Evolutionary conservation across 2,888 invertebrate genomes (phyloP).

Genomic region (Adelognathus sp.): DNA sequence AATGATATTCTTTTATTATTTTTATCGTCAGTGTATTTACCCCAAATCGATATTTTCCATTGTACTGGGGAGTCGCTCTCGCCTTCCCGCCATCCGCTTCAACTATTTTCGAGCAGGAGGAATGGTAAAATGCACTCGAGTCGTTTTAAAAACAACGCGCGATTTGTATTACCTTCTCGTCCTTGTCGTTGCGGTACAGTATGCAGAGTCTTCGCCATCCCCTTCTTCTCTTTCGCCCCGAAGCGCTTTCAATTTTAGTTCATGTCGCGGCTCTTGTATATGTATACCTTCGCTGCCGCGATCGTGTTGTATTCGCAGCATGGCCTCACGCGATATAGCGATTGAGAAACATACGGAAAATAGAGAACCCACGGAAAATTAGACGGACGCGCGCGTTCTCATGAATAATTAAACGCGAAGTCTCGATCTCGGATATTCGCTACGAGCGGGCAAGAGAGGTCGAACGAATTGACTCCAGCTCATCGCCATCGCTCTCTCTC

Average conservation of each 20-base stretch:
- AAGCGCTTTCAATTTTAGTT: conserved; percentile 48
- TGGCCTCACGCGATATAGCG: conserved; percentile 19
- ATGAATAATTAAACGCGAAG: conserved; percentile 60
- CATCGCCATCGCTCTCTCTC: too few species aligned
- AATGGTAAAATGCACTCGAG: conserved; percentile 26
- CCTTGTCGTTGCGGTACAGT: conserved; percentile 25
- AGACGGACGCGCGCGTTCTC: conserved; percentile 48
- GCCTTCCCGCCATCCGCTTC: background rate
- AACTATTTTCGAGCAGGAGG: conserved; percentile 1
- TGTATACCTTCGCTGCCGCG: background rate
- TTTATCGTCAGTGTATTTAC: background rate
- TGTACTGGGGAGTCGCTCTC: background rate
- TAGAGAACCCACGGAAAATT: conserved; percentile 46
- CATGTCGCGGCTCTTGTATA: conserved; percentile 21
- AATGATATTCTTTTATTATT: background rate
- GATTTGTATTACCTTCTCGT: conserved; percentile 61
- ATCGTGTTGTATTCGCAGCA: conserved; percentile 37
- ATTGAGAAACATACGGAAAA: conserved; percentile 39
- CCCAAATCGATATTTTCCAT: conserved; percentile 2
- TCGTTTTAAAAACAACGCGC: conserved; percentile 56
- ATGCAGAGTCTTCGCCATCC: background rate
- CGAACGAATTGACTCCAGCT: conserved; percentile 38
- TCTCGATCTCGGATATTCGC: conserved; percentile 40
- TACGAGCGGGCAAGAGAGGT: conserved; percentile 25
- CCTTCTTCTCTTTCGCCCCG: conserved; percentile 37